phyloP scores from a whole-genome alignment of 2,113 vertebrate species.

The Polypterus senegalus region DNA sequence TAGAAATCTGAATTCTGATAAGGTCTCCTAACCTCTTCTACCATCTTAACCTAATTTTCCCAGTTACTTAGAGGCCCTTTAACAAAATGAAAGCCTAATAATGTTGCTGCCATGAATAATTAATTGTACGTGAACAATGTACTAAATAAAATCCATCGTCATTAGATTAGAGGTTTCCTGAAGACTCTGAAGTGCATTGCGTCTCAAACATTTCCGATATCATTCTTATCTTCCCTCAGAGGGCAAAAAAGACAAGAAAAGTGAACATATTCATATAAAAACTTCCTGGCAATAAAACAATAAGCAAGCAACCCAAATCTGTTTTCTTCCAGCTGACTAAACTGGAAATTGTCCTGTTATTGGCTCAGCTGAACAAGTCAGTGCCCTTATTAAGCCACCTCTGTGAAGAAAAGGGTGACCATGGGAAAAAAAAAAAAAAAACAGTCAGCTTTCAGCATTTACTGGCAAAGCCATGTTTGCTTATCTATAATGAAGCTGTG shows the following conservation, averaged over 20 bases:
- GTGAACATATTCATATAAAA: neutral
- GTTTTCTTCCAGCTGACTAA: no score
- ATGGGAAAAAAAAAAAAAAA: no score
- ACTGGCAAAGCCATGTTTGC: no score
- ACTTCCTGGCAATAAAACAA: slow-evolving; percentile 7
- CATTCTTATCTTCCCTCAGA: slow-evolving; percentile 9
- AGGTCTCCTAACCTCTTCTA: slow-evolving; percentile 60
- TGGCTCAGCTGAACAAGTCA: no score
- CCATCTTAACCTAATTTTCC: slow-evolving; percentile 74
- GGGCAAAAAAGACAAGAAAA: slow-evolving; percentile 1
- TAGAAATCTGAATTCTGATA: slow-evolving; percentile 41
- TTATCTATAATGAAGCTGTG: no score
- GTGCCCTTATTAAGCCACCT: no score
- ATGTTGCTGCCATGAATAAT: slow-evolving; percentile 94
- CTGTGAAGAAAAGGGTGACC: no score
- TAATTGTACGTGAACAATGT: slow-evolving; percentile 74
- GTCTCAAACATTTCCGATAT: slow-evolving; percentile 22
- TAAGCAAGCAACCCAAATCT: neutral
- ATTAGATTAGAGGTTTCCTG: slow-evolving; percentile 85
- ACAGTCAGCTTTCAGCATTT: no score
- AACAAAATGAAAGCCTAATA: slow-evolving; percentile 83
- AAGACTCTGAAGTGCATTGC: slow-evolving; percentile 67
- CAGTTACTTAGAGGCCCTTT: slow-evolving; percentile 67
- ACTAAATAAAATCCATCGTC: slow-evolving; percentile 88
- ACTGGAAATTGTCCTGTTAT: no score